These are phyloP conservation scores for Papilio glaucus DNA, from an alignment of 1,140 invertebrate species.

Conservation along the genomic window DNA sequence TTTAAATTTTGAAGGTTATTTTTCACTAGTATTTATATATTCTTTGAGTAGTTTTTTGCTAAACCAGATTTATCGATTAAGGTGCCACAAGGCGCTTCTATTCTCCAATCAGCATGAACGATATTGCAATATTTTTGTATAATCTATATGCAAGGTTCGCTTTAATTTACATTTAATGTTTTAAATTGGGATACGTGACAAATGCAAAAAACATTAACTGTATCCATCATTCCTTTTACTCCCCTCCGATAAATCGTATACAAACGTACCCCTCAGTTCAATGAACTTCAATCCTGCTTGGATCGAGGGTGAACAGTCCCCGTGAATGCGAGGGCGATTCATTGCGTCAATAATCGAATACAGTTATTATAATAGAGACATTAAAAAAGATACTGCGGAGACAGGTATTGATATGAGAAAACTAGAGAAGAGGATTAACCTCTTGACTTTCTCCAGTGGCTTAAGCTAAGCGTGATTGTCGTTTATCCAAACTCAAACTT, in stretches of 20 bases:
- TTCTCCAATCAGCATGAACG: neutral
- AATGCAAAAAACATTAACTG: conserved; percentile 39
- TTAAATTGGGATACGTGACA: conserved; percentile 23
- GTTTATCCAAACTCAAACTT: too few relatives aligned
- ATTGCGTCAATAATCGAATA: conserved; percentile 10
- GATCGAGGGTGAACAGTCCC: conserved; percentile 32
- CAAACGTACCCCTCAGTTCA: conserved; percentile 46
- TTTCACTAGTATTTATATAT: too few relatives aligned
- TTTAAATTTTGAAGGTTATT: too few relatives aligned
- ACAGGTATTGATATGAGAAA: neutral
- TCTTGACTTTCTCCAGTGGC: too few relatives aligned
- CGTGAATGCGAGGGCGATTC: neutral
- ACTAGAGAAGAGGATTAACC: too few relatives aligned
- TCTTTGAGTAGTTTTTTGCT: too few relatives aligned
- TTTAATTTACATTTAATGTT: neutral
- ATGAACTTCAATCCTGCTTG: conserved; percentile 47
- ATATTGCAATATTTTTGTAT: neutral
- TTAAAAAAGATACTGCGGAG: neutral
- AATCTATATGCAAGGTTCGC: neutral
- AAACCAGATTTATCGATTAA: too few relatives aligned
- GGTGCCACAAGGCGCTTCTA: too few relatives aligned
- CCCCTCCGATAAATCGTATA: conserved; percentile 27
- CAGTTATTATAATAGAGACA: neutral
- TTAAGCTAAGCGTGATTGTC: too few relatives aligned
- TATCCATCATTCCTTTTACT: conserved; percentile 42